Evolutionary conservation across 2,113 vertebrate species (phyloP).

Genomic region (Neoarius graeffei): DNA sequence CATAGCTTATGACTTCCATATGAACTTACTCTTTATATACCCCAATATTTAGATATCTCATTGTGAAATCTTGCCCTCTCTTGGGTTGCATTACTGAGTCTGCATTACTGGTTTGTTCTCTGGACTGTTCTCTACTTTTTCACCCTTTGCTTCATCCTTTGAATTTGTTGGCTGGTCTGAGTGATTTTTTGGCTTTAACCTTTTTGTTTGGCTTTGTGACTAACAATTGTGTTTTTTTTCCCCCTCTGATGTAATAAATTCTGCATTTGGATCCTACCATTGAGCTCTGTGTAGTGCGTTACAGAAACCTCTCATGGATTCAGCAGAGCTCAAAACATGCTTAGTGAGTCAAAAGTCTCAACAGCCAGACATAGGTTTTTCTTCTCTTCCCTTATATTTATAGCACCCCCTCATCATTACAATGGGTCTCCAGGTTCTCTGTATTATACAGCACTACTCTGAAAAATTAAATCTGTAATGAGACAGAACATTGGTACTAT

Average conservation of each 20-base stretch:
- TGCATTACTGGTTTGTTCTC: background rate
- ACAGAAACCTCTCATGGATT: background rate
- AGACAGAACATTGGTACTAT: no score
- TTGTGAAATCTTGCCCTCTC: background rate
- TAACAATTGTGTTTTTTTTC: background rate
- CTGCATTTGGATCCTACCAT: background rate
- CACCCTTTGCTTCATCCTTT: background rate
- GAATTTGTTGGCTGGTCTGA: background rate
- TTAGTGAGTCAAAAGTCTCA: background rate
- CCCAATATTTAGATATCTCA: background rate
- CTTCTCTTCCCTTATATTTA: no score
- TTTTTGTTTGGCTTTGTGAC: background rate
- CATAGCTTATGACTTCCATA: background rate
- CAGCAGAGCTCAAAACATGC: background rate
- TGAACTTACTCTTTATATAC: background rate
- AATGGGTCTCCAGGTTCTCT: no score
- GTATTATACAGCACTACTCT: no score
- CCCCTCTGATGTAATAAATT: background rate
- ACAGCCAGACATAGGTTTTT: no score
- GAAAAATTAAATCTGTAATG: no score
- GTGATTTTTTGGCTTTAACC: background rate
- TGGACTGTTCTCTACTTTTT: background rate
- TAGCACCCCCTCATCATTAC: no score
- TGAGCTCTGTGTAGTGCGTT: background rate
- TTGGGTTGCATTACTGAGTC: background rate